These are phyloP conservation scores for Branchinecta lindahli DNA, from an alignment of 1,140 invertebrate genomes.

Conservation along the genomic window DNA sequence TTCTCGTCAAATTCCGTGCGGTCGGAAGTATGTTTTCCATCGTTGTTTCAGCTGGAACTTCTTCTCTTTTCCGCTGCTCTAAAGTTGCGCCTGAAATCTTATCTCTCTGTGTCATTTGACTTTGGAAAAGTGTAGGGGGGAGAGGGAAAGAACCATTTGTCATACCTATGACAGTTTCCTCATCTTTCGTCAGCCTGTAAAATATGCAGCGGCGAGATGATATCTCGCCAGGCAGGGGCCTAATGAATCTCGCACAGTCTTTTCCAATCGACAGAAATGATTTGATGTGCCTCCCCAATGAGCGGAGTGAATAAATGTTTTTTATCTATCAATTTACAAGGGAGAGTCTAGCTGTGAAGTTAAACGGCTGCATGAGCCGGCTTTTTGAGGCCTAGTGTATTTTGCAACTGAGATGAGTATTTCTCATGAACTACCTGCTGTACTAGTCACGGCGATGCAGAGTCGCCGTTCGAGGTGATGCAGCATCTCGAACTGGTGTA, in stretches of 20 bases:
- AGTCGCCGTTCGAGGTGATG: too few relatives aligned
- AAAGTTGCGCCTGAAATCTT: not conserved
- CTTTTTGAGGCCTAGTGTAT: not conserved
- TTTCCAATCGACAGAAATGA: conserved; percentile 11
- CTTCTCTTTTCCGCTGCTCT: not conserved
- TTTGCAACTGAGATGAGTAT: too few relatives aligned
- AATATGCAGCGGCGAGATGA: conserved; percentile 6
- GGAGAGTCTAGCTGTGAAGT: not conserved
- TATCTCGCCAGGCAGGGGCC: conserved; percentile 7
- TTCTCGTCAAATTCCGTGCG: not conserved
- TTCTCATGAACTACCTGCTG: too few relatives aligned
- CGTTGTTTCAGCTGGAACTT: conserved; percentile 6
- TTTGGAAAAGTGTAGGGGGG: conserved; percentile 7
- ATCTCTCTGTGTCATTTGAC: conserved; percentile 10
- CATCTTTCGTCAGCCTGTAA: conserved; percentile 10
- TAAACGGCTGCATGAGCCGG: conserved; percentile 2
- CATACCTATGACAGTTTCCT: conserved; percentile 8
- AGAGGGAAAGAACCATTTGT: not conserved
- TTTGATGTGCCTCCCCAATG: conserved; percentile 7
- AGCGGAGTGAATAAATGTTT: conserved; percentile 9
- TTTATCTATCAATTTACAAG: conserved; percentile 7
- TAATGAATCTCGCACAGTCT: conserved; percentile 10
- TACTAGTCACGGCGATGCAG: too few relatives aligned
- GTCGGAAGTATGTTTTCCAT: conserved; percentile 3
- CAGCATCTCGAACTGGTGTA: too few relatives aligned